These are phyloP conservation scores for Mobula hypostoma DNA, from an alignment of 2,113 vertebrate genomes.

Conservation along the genomic window DNA sequence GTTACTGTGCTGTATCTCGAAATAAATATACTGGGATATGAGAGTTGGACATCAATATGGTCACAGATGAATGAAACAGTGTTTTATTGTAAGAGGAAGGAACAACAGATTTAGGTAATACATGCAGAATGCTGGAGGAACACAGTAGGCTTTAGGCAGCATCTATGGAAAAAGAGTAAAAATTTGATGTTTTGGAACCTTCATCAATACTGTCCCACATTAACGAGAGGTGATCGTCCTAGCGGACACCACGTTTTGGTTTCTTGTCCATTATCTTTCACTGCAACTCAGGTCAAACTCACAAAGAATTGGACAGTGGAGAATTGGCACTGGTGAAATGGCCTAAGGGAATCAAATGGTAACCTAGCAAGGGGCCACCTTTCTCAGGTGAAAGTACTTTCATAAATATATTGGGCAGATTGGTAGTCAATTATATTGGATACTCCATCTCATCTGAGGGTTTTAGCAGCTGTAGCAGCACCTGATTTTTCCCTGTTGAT, in stretches of 20 bases:
- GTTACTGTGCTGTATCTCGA: no score
- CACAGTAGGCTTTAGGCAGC: no score
- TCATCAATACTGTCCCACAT: background rate
- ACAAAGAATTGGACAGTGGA: background rate
- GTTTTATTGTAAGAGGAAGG: background rate
- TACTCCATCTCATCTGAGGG: conserved; percentile 41
- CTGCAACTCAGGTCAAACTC: background rate
- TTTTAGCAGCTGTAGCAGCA: conserved; percentile 39
- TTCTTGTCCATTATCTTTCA: background rate
- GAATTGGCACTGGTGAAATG: background rate
- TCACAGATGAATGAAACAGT: background rate
- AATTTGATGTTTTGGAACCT: no score
- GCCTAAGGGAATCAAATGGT: background rate
- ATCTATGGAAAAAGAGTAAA: no score
- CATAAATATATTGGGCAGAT: background rate
- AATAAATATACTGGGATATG: background rate
- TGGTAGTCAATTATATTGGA: conserved; percentile 38
- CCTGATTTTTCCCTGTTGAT: conserved; percentile 37
- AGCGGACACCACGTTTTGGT: background rate
- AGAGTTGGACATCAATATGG: background rate
- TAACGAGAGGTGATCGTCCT: background rate
- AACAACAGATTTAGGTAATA: background rate
- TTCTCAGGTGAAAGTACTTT: conserved; percentile 9
- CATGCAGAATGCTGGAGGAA: no score
- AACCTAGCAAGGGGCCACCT: conserved; percentile 12